These are phyloP conservation scores for Drosophila rubida DNA, from an alignment of 2,888 invertebrate species.

Conservation along the genomic window DNA sequence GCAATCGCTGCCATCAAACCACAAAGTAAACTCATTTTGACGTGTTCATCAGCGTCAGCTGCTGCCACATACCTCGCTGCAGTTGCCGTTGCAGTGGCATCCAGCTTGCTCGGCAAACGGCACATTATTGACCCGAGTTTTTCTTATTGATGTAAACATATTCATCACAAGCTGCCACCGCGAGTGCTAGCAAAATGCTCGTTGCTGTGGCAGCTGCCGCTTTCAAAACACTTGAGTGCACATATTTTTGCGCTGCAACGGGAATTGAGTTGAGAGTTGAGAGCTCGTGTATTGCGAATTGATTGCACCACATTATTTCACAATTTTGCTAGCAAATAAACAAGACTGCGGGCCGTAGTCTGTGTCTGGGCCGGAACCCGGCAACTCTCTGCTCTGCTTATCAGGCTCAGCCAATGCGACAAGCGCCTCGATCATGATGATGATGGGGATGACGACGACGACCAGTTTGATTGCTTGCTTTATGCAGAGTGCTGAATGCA, in stretches of 20 bases:
- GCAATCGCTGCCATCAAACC: slow-evolving; percentile 58
- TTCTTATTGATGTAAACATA: slow-evolving; percentile 75
- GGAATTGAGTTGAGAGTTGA: slow-evolving; percentile 6
- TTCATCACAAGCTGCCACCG: slow-evolving; percentile 59
- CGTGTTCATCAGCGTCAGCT: slow-evolving; percentile 52
- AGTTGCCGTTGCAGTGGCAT: neutral
- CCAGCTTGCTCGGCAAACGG: slow-evolving; percentile 23
- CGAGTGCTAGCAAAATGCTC: neutral
- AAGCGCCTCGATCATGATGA: slow-evolving; percentile 32
- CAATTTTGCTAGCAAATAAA: slow-evolving; percentile 76
- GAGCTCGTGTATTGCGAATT: slow-evolving; percentile 64
- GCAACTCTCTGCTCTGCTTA: slow-evolving; percentile 43
- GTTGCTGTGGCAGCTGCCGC: slow-evolving; percentile 62
- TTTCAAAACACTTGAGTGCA: slow-evolving; percentile 70
- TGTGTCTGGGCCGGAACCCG: slow-evolving; percentile 32
- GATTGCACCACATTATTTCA: slow-evolving; percentile 75
- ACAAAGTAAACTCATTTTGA: slow-evolving; percentile 73
- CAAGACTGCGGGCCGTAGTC: slow-evolving; percentile 33
- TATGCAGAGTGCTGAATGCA: slow-evolving; percentile 23
- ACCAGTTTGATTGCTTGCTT: slow-evolving; percentile 45
- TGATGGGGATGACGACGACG: slow-evolving; percentile 15
- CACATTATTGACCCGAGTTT: slow-evolving; percentile 68
- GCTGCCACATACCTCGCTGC: neutral
- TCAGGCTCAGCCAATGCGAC: slow-evolving; percentile 58
- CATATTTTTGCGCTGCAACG: slow-evolving; percentile 48